A percentile compares a stretch with the other conserved stretches of the same genome.
Evolutionary conservation across 2,888 invertebrate species (phyloP).

Genomic region (Gerosis bhagava): DNA sequence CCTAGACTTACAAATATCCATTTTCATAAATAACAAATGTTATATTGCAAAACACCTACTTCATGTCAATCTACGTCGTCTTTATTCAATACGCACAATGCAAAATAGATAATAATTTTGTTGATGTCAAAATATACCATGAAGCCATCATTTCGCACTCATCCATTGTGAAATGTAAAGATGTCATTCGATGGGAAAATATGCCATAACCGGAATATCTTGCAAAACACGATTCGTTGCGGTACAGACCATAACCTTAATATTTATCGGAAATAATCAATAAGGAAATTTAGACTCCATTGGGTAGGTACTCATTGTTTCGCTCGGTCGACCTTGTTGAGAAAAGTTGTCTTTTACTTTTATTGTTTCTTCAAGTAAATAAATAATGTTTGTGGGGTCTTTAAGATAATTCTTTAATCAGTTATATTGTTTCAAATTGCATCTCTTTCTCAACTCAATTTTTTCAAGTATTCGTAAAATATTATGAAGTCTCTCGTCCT

Average conservation of each 20-base stretch:
- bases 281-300: slow-evolving; percentile 11
- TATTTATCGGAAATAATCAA: slow-evolving; percentile 23
- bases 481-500: too few species aligned
- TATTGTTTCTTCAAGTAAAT: neutral
- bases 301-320: neutral
- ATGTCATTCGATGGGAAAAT: slow-evolving; percentile 30
- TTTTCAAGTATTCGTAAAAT: too few species aligned
- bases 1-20: too few species aligned
- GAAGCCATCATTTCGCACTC: slow-evolving; percentile 21
- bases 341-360: neutral
- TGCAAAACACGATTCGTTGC: slow-evolving; percentile 23
- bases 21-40: neutral
- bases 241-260: slow-evolving; percentile 9
- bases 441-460: too few species aligned
- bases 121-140: slow-evolving; percentile 23
- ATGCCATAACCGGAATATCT: slow-evolving; percentile 26
- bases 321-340: neutral
- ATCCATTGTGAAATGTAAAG: slow-evolving; percentile 14
- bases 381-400: too few species aligned
- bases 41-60: neutral
- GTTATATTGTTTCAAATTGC: too few species aligned
- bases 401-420: too few species aligned
- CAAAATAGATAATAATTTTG: slow-evolving; percentile 18
- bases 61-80: slow-evolving; percentile 11
- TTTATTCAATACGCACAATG: slow-evolving; percentile 21